Percentiles rank a stretch among this genome's conserved stretches.
Evolutionary conservation across 2,888 invertebrate genomes (phyloP).

Genomic region (Pristionchus mayeri): DNA sequence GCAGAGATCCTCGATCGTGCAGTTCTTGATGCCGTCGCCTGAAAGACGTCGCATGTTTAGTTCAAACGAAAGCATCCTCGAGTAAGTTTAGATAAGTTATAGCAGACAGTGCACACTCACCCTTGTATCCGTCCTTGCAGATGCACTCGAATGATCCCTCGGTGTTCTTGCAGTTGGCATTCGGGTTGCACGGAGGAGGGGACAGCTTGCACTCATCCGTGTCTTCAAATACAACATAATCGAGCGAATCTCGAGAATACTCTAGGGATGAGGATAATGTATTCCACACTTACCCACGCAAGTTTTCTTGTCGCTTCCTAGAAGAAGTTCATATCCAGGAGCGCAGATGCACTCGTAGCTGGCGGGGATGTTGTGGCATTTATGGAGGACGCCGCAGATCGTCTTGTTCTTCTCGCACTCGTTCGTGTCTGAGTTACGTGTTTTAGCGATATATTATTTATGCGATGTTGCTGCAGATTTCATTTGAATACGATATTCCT

Average conservation of each 20-base stretch:
- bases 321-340: neutral
- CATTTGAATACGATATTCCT: no score
- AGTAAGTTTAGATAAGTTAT: neutral
- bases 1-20: slow-evolving; percentile 23
- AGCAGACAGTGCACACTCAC: neutral
- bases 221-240: neutral
- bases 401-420: slow-evolving; percentile 46
- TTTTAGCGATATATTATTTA: no score
- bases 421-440: slow-evolving; percentile 38
- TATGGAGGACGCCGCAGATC: slow-evolving; percentile 31
- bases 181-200: neutral
- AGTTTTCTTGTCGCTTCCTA: slow-evolving; percentile 17
- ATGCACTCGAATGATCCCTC: slow-evolving; percentile 39
- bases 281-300: neutral
- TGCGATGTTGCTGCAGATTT: no score
- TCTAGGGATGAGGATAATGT: neutral
- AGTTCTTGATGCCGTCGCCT: slow-evolving; percentile 38
- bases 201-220: slow-evolving; percentile 38
- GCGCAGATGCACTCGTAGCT: slow-evolving; percentile 35
- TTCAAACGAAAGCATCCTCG: neutral
- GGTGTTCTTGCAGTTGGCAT: slow-evolving; percentile 41
- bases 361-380: slow-evolving; percentile 25
- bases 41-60: neutral
- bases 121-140: slow-evolving; percentile 48
- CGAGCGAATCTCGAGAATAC: neutral